A percentile compares a stretch with the other conserved stretches of the same genome.
Evolutionary conservation across 1,140 invertebrate genomes (phyloP).

Genomic region (Eupristina koningsbergeri): DNA sequence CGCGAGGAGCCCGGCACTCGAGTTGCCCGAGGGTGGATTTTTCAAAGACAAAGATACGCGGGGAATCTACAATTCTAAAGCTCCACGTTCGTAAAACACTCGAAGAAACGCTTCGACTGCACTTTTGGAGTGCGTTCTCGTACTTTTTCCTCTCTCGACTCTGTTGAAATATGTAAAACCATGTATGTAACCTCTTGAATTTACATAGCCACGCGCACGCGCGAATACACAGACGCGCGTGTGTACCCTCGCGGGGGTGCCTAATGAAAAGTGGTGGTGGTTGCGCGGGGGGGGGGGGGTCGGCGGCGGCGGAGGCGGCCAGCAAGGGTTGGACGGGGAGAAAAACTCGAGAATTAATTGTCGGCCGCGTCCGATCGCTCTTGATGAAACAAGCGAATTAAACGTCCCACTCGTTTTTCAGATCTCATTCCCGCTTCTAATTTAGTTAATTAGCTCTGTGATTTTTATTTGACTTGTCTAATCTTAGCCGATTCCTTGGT

Average conservation of each 20-base stretch:
- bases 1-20: slow-evolving; percentile 33
- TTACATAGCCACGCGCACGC: slow-evolving; percentile 67
- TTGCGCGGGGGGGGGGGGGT: too few relatives aligned
- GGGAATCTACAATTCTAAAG: slow-evolving; percentile 74
- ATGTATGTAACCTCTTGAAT: slow-evolving; percentile 72
- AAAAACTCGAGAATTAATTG: slow-evolving; percentile 47
- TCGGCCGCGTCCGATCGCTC: slow-evolving; percentile 31
- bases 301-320: neutral
- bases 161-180: slow-evolving; percentile 74
- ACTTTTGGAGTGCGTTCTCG: slow-evolving; percentile 67
- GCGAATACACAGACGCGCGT: slow-evolving; percentile 31
- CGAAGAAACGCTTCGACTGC: slow-evolving; percentile 70
- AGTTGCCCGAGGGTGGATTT: neutral
- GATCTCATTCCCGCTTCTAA: neutral
- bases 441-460: slow-evolving; percentile 37
- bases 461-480: slow-evolving; percentile 31
- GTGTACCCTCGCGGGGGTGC: slow-evolving; percentile 40
- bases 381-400: slow-evolving; percentile 46
- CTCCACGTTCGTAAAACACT: slow-evolving; percentile 69
- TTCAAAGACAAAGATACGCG: slow-evolving; percentile 58
- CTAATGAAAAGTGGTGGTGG: slow-evolving; percentile 67
- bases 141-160: slow-evolving; percentile 46
- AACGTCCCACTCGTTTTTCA: slow-evolving; percentile 16
- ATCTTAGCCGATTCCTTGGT: too few relatives aligned
- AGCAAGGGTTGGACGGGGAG: slow-evolving; percentile 17